Evolutionary conservation across 2,888 invertebrate genomes (phyloP).

Genomic region (Embidobia sp.): DNA sequence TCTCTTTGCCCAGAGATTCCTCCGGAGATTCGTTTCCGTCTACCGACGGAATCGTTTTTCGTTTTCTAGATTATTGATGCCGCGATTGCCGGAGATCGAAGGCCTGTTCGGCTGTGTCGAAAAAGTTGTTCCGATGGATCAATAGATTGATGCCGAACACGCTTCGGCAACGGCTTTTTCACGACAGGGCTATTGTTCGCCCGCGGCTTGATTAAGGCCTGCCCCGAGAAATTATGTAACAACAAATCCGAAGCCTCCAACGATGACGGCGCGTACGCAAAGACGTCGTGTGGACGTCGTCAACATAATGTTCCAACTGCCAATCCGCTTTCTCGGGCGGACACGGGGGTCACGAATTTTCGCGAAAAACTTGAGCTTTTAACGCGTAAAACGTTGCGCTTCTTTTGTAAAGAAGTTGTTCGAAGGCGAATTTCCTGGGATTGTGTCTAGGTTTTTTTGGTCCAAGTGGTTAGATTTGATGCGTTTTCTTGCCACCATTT

Average conservation of each 20-base stretch:
- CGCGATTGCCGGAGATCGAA: constrained; percentile 30
- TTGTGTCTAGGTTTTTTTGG: no score
- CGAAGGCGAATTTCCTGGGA: no score
- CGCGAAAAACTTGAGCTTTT: no score
- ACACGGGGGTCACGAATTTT: no score
- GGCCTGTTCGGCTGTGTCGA: constrained; percentile 21
- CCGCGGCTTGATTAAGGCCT: constrained; percentile 33
- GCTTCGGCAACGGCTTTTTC: constrained; percentile 31
- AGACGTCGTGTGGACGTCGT: background rate
- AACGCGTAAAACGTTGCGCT: no score
- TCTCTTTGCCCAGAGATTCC: no score
- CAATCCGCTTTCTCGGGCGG: no score
- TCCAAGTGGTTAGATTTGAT: no score
- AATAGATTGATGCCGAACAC: constrained; percentile 48
- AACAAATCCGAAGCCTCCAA: background rate
- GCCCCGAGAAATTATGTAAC: constrained; percentile 48
- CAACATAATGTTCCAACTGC: constrained; percentile 7
- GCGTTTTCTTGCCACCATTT: no score
- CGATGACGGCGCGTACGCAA: background rate
- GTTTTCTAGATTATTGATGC: constrained; percentile 20
- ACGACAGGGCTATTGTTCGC: constrained; percentile 36
- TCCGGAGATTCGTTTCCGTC: no score
- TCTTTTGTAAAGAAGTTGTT: no score
- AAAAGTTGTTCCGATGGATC: constrained; percentile 47
- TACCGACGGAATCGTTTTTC: background rate